A percentile compares a stretch with the other conserved stretches of the same genome.
Evolutionary conservation across 2,113 vertebrate genomes (phyloP).

Genomic region (Elephas maximus): DNA sequence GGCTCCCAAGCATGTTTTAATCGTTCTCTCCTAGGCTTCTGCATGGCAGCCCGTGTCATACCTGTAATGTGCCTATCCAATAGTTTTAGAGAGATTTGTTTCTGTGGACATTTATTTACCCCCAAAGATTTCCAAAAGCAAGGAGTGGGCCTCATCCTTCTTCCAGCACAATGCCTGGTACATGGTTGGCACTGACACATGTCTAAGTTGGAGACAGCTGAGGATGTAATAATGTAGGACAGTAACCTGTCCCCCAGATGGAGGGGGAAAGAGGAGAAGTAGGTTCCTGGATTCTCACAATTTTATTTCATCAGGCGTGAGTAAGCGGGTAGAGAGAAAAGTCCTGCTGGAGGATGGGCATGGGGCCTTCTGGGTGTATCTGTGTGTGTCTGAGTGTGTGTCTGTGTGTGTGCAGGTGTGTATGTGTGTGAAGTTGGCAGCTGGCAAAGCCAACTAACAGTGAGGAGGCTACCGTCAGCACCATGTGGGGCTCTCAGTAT

Average conservation of each 20-base stretch:
- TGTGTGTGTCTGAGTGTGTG: no score
- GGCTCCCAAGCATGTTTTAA: background rate
- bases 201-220: background rate
- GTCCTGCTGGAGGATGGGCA: background rate
- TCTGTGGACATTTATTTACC: background rate
- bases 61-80: background rate
- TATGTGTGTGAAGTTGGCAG: background rate
- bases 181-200: background rate
- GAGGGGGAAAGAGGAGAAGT: background rate
- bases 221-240: background rate
- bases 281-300: background rate
- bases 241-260: background rate
- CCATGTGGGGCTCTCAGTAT: background rate
- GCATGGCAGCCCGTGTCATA: fast-evolving
- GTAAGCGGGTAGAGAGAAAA: background rate
- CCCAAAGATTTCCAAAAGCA: background rate
- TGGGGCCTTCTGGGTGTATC: background rate
- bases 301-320: slow-evolving; percentile 8
- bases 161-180: background rate
- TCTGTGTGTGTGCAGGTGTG: background rate
- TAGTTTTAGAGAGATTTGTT: background rate
- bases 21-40: background rate
- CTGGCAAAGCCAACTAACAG: background rate
- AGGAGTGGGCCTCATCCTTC: background rate
- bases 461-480: background rate